Evolutionary conservation across 2,797 vertebrate genomes (phyloP).

Genomic region (Sebastes diaconus): DNA sequence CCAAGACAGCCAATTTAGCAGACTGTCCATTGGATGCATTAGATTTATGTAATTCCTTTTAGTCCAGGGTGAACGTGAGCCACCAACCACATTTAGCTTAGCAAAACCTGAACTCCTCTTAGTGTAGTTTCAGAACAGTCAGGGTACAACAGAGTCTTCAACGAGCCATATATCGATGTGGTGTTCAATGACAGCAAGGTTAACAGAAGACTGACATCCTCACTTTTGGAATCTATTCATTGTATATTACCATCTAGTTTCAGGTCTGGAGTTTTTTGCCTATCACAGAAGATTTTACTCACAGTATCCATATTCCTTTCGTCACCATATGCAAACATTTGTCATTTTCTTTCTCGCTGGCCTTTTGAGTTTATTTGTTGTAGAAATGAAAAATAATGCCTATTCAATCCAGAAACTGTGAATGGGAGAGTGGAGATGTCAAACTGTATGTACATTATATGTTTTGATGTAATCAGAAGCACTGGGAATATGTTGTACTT

Average conservation of each 20-base stretch:
- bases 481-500: constrained; percentile 85
- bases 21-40: constrained; percentile 45
- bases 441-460: constrained; percentile 83
- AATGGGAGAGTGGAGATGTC: constrained; percentile 81
- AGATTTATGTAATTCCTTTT: constrained; percentile 36
- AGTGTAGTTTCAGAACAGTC: constrained; percentile 61
- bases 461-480: constrained; percentile 84
- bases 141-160: constrained; percentile 68
- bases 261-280: constrained; percentile 62
- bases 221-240: constrained; percentile 60
- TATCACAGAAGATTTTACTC: constrained; percentile 41
- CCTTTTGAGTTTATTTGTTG: constrained; percentile 80
- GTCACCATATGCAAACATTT: constrained; percentile 74
- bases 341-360: constrained; percentile 70
- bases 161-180: constrained; percentile 63
- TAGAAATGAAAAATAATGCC: constrained; percentile 81
- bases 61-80: constrained; percentile 40
- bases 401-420: constrained; percentile 85
- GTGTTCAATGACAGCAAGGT: constrained; percentile 59
- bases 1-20: constrained; percentile 46
- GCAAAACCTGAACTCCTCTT: constrained; percentile 44
- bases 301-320: constrained; percentile 51
- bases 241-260: constrained; percentile 78
- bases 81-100: constrained; percentile 43
- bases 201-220: constrained; percentile 56